Base-by-base conservation (phyloP, 1,140 invertebrate genomes). In the Ooceraea biroi region DNA sequence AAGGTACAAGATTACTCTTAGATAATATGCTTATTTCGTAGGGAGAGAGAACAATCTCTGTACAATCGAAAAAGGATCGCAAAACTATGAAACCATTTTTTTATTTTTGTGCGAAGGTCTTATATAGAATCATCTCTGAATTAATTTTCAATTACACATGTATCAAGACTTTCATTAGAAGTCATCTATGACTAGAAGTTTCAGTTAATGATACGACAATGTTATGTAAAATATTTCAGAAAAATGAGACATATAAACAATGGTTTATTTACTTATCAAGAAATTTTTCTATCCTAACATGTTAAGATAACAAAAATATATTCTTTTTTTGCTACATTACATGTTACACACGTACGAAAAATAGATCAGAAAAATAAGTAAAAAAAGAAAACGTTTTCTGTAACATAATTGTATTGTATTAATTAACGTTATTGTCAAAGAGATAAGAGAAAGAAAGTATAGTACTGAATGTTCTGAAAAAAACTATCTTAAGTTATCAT, bases 131-230 rank as follows among this genome's bases (percentile, higher is more conserved):
- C 12, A 5, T 41, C 41, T 72, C n/a, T 30, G 7, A 8, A 22
- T 57, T 17, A 60, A 27, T 30, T 30, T 25, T 60, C 36, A 25
- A 3, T 27, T 61, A 61, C n/a, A 17, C 27, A 68, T 46, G 14
- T 48, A 27, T 27, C 19, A 10, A 68, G 12, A 17, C 27, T 22
- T 19, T 44, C 27, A 50, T 55, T 48, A 57, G 19, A 66, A 14
- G 65, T 65, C 52, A 52, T 22, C 22, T n/a, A n/a, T 82, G 78
- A 85, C 77, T 82, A 82, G 68, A 82, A 30, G 50, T 85, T 82
- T 55, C 0, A 27, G 11, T 17, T 14, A 30, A 73, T 44, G 30
- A 76, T 36, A 7, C 36, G 36, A 36, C 0, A 48, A 25, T n/a
- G n/a, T 55, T 72, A 36, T 55, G 22, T 48, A 58, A 50, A 63